A percentile compares a stretch with the other conserved stretches of the same genome.
These are phyloP conservation scores for Idaea aversata DNA, from an alignment of 2,888 invertebrate genomes.

Conservation along the genomic window DNA sequence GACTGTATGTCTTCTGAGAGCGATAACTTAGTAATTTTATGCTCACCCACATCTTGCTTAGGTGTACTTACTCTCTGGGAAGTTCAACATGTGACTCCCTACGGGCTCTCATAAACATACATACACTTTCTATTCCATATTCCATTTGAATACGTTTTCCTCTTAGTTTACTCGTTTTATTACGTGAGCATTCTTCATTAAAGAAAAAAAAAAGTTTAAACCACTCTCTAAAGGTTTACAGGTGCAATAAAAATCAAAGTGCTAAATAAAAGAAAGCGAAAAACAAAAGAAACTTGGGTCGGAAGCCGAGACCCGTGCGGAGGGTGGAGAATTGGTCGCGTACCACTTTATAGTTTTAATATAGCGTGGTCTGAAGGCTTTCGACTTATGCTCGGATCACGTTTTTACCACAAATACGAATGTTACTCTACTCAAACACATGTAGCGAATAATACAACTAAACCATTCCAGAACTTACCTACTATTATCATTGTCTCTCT, in stretches of 20 bases:
- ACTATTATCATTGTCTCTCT: neutral
- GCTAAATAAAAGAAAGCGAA: constrained; percentile 51
- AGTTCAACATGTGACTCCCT: constrained; percentile 69
- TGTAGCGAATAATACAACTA: neutral
- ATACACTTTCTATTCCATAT: constrained; percentile 69
- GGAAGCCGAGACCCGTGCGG: constrained; percentile 31
- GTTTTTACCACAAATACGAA: constrained; percentile 63
- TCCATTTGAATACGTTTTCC: constrained; percentile 62
- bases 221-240: constrained; percentile 45
- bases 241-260: constrained; percentile 48
- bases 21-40: constrained; percentile 79
- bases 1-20: constrained; percentile 73
- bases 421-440: constrained; percentile 28
- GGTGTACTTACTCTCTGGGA: constrained; percentile 59
- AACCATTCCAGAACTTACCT: neutral
- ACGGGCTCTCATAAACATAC: constrained; percentile 69
- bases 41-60: constrained; percentile 68
- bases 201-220: constrained; percentile 37
- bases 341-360: constrained; percentile 78
- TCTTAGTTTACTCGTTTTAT: constrained; percentile 34
- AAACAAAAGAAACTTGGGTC: constrained; percentile 44
- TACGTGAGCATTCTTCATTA: constrained; percentile 32
- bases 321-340: constrained; percentile 56
- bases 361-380: constrained; percentile 63
- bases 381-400: constrained; percentile 60